Evolutionary conservation across 35 echinoderm and acorn worm species (phyloP), one percentile per base, ranked within the genome.

Genomic region (Apostichopus parvimensis): DNA sequence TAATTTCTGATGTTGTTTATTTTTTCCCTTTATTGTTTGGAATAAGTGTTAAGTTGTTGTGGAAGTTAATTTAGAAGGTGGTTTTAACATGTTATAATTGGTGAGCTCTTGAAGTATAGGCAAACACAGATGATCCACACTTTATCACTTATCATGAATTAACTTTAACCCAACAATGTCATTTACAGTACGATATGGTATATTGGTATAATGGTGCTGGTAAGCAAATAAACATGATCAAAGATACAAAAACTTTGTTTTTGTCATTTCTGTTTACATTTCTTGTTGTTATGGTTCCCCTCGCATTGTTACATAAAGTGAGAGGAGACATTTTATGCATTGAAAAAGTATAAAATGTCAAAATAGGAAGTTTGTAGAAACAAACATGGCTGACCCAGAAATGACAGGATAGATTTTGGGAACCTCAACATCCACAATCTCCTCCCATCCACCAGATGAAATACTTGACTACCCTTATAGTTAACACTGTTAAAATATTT

Each of bases 161-260:
- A 82, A 56, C 14, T 14, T 55, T 12, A 82, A 56, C 54, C 26
- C 79, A 82, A 45, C 79, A 82, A 53, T 53, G 55, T 82, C 64
- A 56, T 53, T 45, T 45, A 82, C 79, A 82, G 79, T 82, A 56
- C 54, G 79, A n/a, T 82, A 82, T n/a, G 52, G 45, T 56, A 82
- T 54, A 82, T 54, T 82, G 55, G 79, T 82, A 82, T 56, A 9
- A 82, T 82, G 79, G 79, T 82, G 79, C 79, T 82, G 79, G 79
- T 82, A 82, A 55, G 79, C 79, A 82, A 82, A 82, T 82, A 82
- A 82, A 82, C 55, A 56, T 15, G 12, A 82, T 53, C 79, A 82
- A 82, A 82, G 34, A 54, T 55, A 82, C 55, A 45, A 45, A 45
- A 45, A 45, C 53, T 45, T 54, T 82, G 79, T 82, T 10, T 56